Evolutionary conservation across 2,797 vertebrate species (phyloP).

Genomic region (Pangasius sanitwongsei): DNA sequence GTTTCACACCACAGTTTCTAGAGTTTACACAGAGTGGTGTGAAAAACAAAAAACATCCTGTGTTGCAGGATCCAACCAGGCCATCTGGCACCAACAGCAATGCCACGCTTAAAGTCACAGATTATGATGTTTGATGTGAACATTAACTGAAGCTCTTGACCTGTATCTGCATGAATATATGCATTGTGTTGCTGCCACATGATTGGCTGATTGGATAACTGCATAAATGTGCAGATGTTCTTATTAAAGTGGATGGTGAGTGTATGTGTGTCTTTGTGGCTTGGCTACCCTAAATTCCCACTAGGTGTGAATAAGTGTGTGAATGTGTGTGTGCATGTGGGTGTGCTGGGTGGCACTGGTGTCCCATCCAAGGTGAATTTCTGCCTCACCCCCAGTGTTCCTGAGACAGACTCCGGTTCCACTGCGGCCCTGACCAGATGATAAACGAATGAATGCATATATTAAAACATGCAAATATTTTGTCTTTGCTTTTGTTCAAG

Average conservation of each 20-base stretch:
- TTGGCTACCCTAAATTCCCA: neutral
- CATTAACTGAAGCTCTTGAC: neutral
- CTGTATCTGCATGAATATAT: neutral
- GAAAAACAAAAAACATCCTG: slow-evolving; percentile 1
- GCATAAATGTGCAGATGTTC: neutral
- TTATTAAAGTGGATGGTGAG: neutral
- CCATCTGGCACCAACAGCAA: neutral
- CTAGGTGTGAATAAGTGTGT: neutral
- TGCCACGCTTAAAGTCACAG: neutral
- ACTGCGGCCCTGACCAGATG: neutral
- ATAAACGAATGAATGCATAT: neutral
- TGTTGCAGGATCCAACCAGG: neutral
- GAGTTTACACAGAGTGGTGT: neutral
- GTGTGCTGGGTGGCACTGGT: neutral
- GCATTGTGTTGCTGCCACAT: neutral
- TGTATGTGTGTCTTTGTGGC: neutral
- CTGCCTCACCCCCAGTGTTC: neutral
- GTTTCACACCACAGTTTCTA: neutral
- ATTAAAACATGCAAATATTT: neutral
- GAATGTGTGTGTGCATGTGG: neutral
- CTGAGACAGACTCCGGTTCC: neutral
- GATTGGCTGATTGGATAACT: neutral
- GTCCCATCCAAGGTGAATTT: neutral
- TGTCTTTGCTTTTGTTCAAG: neutral
- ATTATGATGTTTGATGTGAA: neutral